Base-by-base conservation (phyloP, 2,113 vertebrate species). In the Notarius lentiginosus region DNA sequence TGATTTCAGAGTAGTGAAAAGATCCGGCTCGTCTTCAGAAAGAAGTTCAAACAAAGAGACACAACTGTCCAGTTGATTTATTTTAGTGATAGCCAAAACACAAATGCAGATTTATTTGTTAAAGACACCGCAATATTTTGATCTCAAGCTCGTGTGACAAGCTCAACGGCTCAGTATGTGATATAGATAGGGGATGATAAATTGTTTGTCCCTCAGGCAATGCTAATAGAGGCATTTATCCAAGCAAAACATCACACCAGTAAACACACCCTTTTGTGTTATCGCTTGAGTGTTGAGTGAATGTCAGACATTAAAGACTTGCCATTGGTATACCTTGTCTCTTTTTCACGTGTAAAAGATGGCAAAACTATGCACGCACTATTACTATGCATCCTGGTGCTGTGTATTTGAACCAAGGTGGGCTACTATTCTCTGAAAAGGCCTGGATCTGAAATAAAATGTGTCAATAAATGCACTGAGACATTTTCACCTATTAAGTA, bases 211-310 rank as follows among this genome's bases (percentile, higher is more conserved):
- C 87, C 73, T 56, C 51, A 66, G 82, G 87, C 77, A 17, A 79
- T 86, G 68, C 81, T 77, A 77, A 84, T 81, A 61, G 68, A 88
- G 66, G 75, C 81, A 86, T 84, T 90, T 85, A 86, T 88, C 60
- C 72, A 82, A 84, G 72, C 73, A 80, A 83, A 90, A 27, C 77
- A 85, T 73, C 65, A 82, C 49, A 61, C 75, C 70, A n/a, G 70
- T 47, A 75, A 63, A 10, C 77, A 82, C 55, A 65, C 11, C 22
- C 49, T 86, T 76, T 66, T 22, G 55, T 75, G 56, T 87, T 60
- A 49, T 86, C 53, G 17, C 66, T n/a, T 47, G 24, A 70, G 66
- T 30, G 27, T 14, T 30, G 27, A 30, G 65, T 85, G 60, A 73
- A 68, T 79, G 72, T 27, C 72, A 58, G 76, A 34, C 65, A 81